A percentile compares a stretch with the other conserved stretches of the same genome.
These are phyloP conservation scores for Astreopora myriophthalma DNA, from an alignment of 64 coral and sea anemone genomes.

Conservation along the genomic window DNA sequence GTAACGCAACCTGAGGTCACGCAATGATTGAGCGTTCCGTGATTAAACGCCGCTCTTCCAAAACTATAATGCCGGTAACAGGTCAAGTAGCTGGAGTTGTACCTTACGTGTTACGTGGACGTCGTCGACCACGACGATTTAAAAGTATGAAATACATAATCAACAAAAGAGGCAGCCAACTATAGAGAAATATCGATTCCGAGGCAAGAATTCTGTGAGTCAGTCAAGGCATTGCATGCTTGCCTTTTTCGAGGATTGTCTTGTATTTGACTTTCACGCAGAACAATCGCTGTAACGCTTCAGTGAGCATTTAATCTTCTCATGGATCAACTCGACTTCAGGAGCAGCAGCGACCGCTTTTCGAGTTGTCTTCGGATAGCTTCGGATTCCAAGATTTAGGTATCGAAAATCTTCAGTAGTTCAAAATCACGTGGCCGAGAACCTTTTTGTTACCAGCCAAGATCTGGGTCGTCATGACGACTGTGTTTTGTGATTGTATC, in stretches of 20 bases:
- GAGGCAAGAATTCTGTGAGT: background rate
- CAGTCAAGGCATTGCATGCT: no score
- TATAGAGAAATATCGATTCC: background rate
- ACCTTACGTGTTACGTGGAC: background rate
- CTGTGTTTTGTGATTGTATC: background rate
- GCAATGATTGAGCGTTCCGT: background rate
- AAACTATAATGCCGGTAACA: background rate
- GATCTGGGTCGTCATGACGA: no score
- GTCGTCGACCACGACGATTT: background rate
- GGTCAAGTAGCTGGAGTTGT: background rate
- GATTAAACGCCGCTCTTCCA: background rate
- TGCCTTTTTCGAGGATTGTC: no score
- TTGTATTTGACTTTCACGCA: no score
- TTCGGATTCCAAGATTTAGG: background rate
- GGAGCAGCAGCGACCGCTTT: background rate
- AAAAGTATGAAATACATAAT: background rate
- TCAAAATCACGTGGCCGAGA: no score
- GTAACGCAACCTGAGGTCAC: background rate
- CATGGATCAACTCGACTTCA: background rate
- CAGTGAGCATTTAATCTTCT: background rate
- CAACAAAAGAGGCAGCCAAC: background rate
- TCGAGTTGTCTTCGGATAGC: background rate
- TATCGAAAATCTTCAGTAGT: background rate
- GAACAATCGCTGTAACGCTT: no score
- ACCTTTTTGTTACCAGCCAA: no score